Conservation (phyloP, 2,797 vertebrate species). For the Hoplostethus atlanticus region DNA sequence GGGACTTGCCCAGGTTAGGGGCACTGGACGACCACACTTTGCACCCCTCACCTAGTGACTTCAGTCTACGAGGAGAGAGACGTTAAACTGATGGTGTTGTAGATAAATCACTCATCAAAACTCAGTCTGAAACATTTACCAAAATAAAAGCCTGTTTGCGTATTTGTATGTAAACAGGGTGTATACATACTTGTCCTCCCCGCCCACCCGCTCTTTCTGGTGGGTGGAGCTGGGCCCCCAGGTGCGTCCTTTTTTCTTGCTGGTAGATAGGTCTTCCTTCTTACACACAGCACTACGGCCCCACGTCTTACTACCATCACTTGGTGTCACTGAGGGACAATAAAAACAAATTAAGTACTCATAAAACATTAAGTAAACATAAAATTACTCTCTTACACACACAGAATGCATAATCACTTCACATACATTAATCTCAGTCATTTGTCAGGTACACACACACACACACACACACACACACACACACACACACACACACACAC, state of each 20-base stretch:
- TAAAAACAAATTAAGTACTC: neutral
- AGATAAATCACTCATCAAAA: neutral
- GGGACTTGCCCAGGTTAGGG: constrained; percentile 94
- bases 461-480: constrained; percentile 12
- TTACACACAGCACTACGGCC: constrained; percentile 89
- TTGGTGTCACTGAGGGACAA: constrained; percentile 87
- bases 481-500: constrained; percentile 13
- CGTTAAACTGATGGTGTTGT: neutral
- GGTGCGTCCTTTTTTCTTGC: constrained; percentile 93
- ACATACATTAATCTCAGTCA: too few species aligned
- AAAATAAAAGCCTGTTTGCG: too few species aligned
- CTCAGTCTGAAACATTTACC: neutral
- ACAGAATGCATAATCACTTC: too few species aligned
- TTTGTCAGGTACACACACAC: too few species aligned
- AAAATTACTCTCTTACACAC: neutral
- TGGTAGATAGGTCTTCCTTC: constrained; percentile 89
- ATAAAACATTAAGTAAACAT: neutral
- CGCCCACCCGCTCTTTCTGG: constrained; percentile 88
- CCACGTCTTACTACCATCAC: constrained; percentile 91
- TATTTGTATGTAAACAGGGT: neutral
- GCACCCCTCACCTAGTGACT: constrained; percentile 89
- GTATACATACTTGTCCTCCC: constrained; percentile 88
- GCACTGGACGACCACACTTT: constrained; percentile 94
- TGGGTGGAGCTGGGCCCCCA: constrained; percentile 95
- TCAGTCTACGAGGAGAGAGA: constrained; percentile 81